Base-by-base conservation (phyloP, 2,797 vertebrate genomes). In the Hydrophis major region DNA sequence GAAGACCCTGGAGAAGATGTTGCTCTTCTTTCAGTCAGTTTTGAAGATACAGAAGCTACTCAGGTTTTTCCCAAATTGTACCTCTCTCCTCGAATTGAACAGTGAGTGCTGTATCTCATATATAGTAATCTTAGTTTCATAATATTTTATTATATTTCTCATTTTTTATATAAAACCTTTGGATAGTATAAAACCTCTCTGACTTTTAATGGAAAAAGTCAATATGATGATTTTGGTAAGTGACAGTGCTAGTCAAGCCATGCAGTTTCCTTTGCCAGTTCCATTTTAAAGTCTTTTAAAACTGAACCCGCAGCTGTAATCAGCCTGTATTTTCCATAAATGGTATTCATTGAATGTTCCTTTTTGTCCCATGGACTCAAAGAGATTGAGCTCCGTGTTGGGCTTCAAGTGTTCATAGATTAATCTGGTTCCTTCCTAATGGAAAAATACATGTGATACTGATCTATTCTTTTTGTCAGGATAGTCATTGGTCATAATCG, bases 1-100 rank as follows among this genome's bases (percentile, higher is more conserved):
- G 97, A 99, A 98, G 99, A 99, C 96, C 99, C 99, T 1, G 99
- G 99, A 93, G 99, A 99, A 97, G 99, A 99, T 63, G 98, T 99
- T 93, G 99, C 99, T 60, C 98, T 99, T 94, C 98, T 99, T 28
- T 99, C 99, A 0, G 99, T 99, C 95, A 99, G 99, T 96, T 99
- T 99, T 96, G 99, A 99, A 96, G 99, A 99, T 8, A 98, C 99
- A 18, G 99, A 99, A 97, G 99, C 99, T 61, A 99, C 99, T 93
- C 99, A 99, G 93, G 99, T 99, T 94, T 99, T 99, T 94, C 99
- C 99, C 11, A 99, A 99, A 95, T 98, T 99, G 88, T 99, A 98
- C 97, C 98, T 99, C 89, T 99, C 99, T 87, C 99, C 99, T 0
- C 98, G 99, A 96, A 99, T 99, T 89, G 99, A 99, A 96, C 99